Evolutionary conservation across 1,140 invertebrate species (phyloP).

Genomic region (Caenorhabditis tropicalis): DNA sequence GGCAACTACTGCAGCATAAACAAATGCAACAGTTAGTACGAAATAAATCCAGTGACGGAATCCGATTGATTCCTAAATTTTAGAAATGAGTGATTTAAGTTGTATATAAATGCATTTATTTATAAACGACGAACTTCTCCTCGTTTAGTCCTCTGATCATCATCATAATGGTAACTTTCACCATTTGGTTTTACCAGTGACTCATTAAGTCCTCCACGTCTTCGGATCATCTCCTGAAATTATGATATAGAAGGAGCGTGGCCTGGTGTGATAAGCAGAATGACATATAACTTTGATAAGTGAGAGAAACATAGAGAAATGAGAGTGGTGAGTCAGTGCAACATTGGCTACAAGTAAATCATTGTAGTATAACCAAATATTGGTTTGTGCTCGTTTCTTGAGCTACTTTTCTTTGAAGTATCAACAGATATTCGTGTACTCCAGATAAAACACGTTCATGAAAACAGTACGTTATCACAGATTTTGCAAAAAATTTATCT

Average conservation of each 20-base stretch:
- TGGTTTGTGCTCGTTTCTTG: constrained; percentile 31
- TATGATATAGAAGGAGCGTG: neutral
- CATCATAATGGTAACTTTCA: neutral
- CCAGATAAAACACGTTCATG: neutral
- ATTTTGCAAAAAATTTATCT: too few relatives aligned
- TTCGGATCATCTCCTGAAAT: constrained; percentile 11
- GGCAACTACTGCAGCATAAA: constrained; percentile 65
- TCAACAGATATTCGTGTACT: constrained; percentile 31
- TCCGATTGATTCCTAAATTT: constrained; percentile 54
- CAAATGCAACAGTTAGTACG: constrained; percentile 57
- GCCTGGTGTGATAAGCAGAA: neutral
- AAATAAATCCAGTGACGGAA: constrained; percentile 67
- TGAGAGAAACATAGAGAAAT: constrained; percentile 2
- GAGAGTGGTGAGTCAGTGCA: constrained; percentile 2
- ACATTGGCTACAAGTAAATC: neutral
- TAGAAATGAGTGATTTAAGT: neutral
- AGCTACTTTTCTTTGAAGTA: neutral
- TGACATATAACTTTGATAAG: neutral
- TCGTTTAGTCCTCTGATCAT: constrained; percentile 12
- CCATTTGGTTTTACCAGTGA: neutral
- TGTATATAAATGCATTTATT: neutral
- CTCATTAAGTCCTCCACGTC: constrained; percentile 31
- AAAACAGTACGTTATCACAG: too few relatives aligned
- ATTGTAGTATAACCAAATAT: constrained; percentile 28
- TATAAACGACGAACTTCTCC: neutral